These are phyloP conservation scores for Erannis defoliaria DNA, from an alignment of 2,888 invertebrate genomes.

Conservation along the genomic window DNA sequence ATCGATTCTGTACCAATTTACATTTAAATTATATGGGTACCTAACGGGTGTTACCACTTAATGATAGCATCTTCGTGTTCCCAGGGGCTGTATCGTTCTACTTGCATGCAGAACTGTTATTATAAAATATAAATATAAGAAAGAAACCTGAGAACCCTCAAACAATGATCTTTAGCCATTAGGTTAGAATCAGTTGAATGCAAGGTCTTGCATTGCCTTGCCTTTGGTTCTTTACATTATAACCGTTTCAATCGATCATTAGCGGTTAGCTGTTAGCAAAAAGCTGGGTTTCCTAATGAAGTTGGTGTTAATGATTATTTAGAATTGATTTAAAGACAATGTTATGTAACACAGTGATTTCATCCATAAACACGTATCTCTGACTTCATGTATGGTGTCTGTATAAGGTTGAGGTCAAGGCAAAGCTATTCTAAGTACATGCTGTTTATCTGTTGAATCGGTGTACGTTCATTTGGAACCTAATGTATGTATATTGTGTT, in stretches of 20 bases:
- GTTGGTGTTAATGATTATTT: conserved; percentile 4
- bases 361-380: not conserved
- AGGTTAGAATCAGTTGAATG: conserved; percentile 1
- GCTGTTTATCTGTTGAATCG: no score
- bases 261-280: conserved; percentile 25
- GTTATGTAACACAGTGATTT: not conserved
- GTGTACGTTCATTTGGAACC: no score
- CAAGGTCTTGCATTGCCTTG: not conserved
- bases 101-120: conserved; percentile 48
- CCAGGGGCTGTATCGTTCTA: conserved; percentile 30
- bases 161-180: conserved; percentile 50
- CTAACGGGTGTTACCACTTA: no score
- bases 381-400: conserved; percentile 14
- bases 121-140: no score
- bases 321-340: not conserved
- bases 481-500: no score
- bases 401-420: conserved; percentile 10
- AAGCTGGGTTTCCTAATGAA: conserved; percentile 7
- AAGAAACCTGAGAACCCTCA: conserved; percentile 51
- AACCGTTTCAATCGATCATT: conserved; percentile 39
- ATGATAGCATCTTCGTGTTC: conserved; percentile 9
- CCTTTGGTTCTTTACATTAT: conserved; percentile 7
- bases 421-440: not conserved
- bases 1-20: no score
- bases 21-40: no score